phyloP scores from a whole-genome alignment of 2,113 vertebrate species.

The Lycaon pictus region DNA sequence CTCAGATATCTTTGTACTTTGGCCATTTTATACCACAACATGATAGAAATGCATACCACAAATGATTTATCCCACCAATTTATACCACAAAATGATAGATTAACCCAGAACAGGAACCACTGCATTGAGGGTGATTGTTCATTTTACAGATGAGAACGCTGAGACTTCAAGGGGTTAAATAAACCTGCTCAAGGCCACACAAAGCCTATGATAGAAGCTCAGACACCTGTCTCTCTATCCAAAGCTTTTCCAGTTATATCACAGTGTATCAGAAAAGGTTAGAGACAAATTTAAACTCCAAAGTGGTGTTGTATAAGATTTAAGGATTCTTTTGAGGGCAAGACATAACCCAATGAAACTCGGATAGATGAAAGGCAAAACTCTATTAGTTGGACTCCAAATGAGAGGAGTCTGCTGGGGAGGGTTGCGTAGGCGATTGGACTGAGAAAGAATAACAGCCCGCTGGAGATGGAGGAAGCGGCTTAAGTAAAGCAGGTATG shows the following conservation, averaged over 20 bases:
- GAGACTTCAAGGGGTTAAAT: slow-evolving; percentile 13
- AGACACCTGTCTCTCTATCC: background rate
- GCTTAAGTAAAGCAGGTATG: background rate
- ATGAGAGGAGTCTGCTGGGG: background rate
- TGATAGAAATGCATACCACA: background rate
- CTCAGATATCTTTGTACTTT: background rate
- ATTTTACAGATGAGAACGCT: background rate
- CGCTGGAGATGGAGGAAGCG: background rate
- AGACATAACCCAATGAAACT: slow-evolving; percentile 56
- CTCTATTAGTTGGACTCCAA: background rate
- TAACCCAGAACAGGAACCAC: background rate
- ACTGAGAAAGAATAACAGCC: background rate
- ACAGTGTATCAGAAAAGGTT: slow-evolving; percentile 62
- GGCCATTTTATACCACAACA: background rate
- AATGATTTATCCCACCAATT: background rate
- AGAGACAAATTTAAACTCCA: slow-evolving; percentile 71
- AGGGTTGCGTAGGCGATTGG: background rate
- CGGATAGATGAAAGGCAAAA: slow-evolving; percentile 37
- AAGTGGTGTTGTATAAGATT: slow-evolving; percentile 47
- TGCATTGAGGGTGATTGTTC: background rate
- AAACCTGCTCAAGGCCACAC: background rate
- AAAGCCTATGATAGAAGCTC: background rate
- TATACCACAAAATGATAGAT: background rate
- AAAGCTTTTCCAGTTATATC: slow-evolving; percentile 50
- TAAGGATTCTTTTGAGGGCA: slow-evolving; percentile 49